Evolutionary conservation across 2,113 vertebrate species (phyloP).

Genomic region (Passer domesticus): DNA sequence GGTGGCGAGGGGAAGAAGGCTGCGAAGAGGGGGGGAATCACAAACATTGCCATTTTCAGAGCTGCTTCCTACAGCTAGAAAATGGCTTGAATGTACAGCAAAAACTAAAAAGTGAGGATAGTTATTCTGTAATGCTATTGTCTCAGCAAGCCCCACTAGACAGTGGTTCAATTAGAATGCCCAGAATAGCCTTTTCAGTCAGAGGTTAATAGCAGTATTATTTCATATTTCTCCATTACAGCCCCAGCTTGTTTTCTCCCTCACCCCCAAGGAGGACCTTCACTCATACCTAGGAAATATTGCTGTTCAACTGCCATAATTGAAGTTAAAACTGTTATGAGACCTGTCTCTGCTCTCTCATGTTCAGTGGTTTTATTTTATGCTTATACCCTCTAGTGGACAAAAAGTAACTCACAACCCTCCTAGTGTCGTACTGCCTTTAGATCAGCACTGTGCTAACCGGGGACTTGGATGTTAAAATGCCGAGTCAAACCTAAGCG

Average conservation of each 20-base stretch:
- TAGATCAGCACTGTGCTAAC: not conserved
- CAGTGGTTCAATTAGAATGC: not conserved
- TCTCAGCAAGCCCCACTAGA: not conserved
- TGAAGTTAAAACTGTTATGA: not conserved
- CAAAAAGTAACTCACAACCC: not conserved
- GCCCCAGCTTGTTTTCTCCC: not conserved
- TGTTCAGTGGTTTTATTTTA: not conserved
- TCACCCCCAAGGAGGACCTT: not conserved
- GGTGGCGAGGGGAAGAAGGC: accelerated
- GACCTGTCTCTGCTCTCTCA: not conserved
- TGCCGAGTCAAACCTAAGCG: not conserved
- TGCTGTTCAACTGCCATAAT: not conserved
- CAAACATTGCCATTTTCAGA: not conserved
- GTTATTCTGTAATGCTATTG: not conserved
- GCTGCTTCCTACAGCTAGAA: not conserved
- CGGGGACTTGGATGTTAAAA: not conserved
- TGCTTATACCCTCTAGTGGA: constrained; percentile 42
- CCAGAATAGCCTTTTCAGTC: not conserved
- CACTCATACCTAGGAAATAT: not conserved
- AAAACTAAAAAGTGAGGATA: not conserved
- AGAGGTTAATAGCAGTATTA: not conserved
- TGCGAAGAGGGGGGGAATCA: not conserved
- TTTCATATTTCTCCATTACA: not conserved
- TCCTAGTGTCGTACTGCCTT: not conserved
- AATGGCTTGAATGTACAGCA: not conserved